Conservation (phyloP, 2,888 invertebrate species). For the Kuschelorhynchus macadamiae region DNA sequence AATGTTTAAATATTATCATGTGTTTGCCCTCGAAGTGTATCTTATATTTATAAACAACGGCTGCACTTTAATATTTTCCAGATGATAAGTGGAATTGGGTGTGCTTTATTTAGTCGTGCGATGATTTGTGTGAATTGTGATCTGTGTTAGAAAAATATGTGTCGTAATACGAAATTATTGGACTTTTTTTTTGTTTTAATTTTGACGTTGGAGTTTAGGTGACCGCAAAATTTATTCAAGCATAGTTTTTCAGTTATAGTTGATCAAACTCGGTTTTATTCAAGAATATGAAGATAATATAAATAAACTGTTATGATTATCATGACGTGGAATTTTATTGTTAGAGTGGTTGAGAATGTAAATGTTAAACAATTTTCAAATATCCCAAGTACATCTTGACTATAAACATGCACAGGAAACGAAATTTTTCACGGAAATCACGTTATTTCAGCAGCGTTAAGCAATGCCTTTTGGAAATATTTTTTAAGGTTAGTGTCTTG, state of each 20-base stretch:
- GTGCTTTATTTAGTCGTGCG: not conserved
- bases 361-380: not conserved
- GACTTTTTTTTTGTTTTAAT: no score
- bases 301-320: not conserved
- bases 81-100: constrained; percentile 1
- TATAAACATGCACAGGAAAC: constrained; percentile 15
- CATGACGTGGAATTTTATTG: not conserved
- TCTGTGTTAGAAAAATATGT: no score
- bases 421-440: constrained; percentile 15
- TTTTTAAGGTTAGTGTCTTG: constrained; percentile 38
- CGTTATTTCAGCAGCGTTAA: constrained; percentile 24
- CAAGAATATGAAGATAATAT: not conserved
- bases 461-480: constrained; percentile 28
- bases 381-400: not conserved
- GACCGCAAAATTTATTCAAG: no score
- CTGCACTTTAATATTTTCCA: constrained; percentile 22
- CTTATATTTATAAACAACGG: constrained; percentile 12
- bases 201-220: no score
- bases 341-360: not conserved
- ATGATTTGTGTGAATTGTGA: no score
- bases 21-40: constrained; percentile 18
- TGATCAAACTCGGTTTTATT: no score
- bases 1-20: constrained; percentile 18
- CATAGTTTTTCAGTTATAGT: no score
- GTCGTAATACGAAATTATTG: no score